Evolutionary conservation across 2,113 vertebrate species (phyloP).

Genomic region (Dolichotis patagonum): DNA sequence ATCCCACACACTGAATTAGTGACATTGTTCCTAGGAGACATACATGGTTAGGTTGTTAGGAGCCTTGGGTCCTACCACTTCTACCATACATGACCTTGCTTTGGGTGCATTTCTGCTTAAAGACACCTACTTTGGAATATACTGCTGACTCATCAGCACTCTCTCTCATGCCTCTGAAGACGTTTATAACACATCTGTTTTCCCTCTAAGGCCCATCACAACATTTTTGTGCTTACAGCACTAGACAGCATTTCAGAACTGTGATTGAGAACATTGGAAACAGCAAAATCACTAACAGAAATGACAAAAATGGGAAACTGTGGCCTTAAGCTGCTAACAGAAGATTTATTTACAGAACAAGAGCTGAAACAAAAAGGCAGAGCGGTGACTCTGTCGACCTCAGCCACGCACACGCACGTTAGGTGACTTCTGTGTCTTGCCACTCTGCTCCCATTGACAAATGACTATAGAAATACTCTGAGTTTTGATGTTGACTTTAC

Average conservation of each 20-base stretch:
- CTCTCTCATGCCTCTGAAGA: not conserved
- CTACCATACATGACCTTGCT: not conserved
- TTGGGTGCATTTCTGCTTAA: not conserved
- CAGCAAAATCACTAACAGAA: not conserved
- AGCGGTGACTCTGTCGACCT: not conserved
- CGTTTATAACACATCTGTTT: not conserved
- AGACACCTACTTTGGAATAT: not conserved
- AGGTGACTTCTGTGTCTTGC: not conserved
- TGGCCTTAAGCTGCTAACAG: not conserved
- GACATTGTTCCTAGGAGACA: not conserved
- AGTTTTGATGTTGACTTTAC: not conserved
- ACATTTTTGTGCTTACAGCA: not conserved
- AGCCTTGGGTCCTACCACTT: not conserved
- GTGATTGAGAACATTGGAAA: not conserved
- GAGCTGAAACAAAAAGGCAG: not conserved
- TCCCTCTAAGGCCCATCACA: not conserved
- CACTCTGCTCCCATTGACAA: fast-evolving
- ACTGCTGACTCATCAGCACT: not conserved
- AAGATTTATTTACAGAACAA: not conserved
- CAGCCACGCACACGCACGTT: fast-evolving
- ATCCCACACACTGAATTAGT: not conserved
- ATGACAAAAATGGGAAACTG: not conserved
- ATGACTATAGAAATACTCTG: fast-evolving
- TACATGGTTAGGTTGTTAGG: not conserved
- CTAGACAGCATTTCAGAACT: not conserved